These are phyloP conservation scores for Pygocentrus nattereri DNA, from an alignment of 2,797 vertebrate species.

Conservation along the genomic window DNA sequence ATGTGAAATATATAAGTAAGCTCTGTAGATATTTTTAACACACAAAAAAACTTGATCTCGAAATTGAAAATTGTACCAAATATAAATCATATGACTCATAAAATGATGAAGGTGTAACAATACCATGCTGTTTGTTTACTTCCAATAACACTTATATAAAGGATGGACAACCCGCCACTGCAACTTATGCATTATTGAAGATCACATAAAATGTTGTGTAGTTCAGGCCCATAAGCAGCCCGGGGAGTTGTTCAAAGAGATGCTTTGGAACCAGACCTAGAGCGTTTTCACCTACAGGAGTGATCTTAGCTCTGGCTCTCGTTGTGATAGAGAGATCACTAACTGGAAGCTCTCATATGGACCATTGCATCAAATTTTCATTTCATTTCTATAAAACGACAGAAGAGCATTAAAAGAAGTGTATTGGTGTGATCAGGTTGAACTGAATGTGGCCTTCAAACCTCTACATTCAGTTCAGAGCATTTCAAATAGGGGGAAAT, in stretches of 20 bases:
- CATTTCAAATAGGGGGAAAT: not conserved
- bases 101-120: slow-evolving; percentile 21
- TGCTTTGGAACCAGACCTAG: not conserved
- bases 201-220: slow-evolving; percentile 40
- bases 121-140: slow-evolving; percentile 31
- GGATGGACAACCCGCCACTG: slow-evolving; percentile 34
- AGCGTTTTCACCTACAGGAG: slow-evolving; percentile 33
- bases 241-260: slow-evolving; percentile 18
- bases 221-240: slow-evolving; percentile 32
- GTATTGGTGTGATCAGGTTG: not conserved
- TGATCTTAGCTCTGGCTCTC: slow-evolving; percentile 13
- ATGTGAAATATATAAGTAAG: too few species aligned
- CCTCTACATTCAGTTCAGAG: not conserved
- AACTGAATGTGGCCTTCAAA: not conserved
- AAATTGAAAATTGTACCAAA: too few species aligned
- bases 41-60: too few species aligned
- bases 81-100: too few species aligned
- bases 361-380: slow-evolving; percentile 7
- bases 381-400: not conserved
- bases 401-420: not conserved
- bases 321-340: slow-evolving; percentile 3
- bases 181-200: slow-evolving; percentile 43
- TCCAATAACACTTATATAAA: slow-evolving; percentile 43
- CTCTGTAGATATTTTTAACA: too few species aligned
- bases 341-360: not conserved